These are phyloP conservation scores for Drosophila mercatorum DNA, from an alignment of 2,888 invertebrate genomes.

Conservation along the genomic window DNA sequence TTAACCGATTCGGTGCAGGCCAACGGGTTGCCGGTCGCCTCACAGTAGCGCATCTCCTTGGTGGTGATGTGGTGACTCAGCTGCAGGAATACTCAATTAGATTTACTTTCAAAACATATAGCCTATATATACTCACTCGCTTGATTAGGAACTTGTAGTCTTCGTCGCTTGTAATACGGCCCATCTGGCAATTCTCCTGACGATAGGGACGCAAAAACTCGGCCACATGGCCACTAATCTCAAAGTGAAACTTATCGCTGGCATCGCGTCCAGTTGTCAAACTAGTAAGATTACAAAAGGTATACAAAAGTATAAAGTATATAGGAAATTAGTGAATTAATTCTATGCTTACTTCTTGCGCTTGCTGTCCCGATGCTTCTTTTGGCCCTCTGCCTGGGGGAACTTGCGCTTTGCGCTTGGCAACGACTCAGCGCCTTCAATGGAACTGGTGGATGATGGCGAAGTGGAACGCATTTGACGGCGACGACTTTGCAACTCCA, in stretches of 20 bases:
- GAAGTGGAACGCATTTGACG: slow-evolving; percentile 5
- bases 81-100: slow-evolving; percentile 22
- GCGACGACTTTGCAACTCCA: slow-evolving; percentile 16
- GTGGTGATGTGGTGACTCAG: slow-evolving; percentile 68
- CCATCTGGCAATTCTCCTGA: slow-evolving; percentile 92
- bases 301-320: neutral
- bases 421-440: slow-evolving; percentile 7
- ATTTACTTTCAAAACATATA: neutral
- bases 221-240: slow-evolving; percentile 67
- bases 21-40: slow-evolving; percentile 53
- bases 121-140: slow-evolving; percentile 36
- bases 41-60: slow-evolving; percentile 70
- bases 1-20: slow-evolving; percentile 87
- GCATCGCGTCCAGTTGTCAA: slow-evolving; percentile 39
- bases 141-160: slow-evolving; percentile 86
- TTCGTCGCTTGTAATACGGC: slow-evolving; percentile 93
- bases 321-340: neutral
- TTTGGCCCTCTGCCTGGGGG: slow-evolving; percentile 19
- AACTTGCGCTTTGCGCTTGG: slow-evolving; percentile 51
- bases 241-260: slow-evolving; percentile 64
- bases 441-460: slow-evolving; percentile 4
- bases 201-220: slow-evolving; percentile 88
- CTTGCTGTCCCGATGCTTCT: slow-evolving; percentile 51
- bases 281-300: slow-evolving; percentile 12
- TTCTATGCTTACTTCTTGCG: slow-evolving; percentile 24